These are phyloP conservation scores for Hedychridium roseum DNA, from an alignment of 2,888 invertebrate species.

Conservation along the genomic window DNA sequence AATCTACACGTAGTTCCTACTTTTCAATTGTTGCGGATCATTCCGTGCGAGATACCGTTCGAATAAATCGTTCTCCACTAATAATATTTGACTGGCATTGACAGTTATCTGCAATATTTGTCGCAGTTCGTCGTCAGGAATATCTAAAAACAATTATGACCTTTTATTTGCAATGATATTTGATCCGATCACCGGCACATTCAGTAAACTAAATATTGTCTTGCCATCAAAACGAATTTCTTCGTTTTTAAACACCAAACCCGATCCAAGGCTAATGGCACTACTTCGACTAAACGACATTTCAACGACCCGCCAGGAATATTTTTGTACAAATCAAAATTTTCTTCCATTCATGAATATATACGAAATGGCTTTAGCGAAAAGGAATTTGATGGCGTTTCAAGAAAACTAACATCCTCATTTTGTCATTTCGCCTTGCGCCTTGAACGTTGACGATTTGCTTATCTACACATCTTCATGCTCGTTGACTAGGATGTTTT, in stretches of 20 bases:
- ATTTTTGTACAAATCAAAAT: too few relatives aligned
- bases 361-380: too few relatives aligned
- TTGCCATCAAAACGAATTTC: constrained; percentile 35
- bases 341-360: too few relatives aligned
- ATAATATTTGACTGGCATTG: constrained; percentile 50
- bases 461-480: too few relatives aligned
- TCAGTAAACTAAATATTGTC: constrained; percentile 1
- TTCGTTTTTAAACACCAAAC: constrained; percentile 20
- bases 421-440: too few relatives aligned
- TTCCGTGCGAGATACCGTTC: constrained; percentile 65
- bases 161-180: constrained; percentile 5
- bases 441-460: too few relatives aligned
- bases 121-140: constrained; percentile 44
- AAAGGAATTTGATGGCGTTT: too few relatives aligned
- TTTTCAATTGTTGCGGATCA: constrained; percentile 65
- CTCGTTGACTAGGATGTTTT: too few relatives aligned
- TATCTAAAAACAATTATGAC: constrained; percentile 31
- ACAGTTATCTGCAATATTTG: constrained; percentile 34
- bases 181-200: too few relatives aligned
- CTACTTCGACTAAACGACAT: constrained; percentile 3
- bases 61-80: constrained; percentile 67
- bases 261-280: neutral
- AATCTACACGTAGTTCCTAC: constrained; percentile 57
- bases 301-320: too few relatives aligned
- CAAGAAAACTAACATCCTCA: too few relatives aligned